Percentiles rank a stretch among this genome's conserved stretches.
Evolutionary conservation across 2,888 invertebrate species (phyloP).

Genomic region (Rosalia funebris): DNA sequence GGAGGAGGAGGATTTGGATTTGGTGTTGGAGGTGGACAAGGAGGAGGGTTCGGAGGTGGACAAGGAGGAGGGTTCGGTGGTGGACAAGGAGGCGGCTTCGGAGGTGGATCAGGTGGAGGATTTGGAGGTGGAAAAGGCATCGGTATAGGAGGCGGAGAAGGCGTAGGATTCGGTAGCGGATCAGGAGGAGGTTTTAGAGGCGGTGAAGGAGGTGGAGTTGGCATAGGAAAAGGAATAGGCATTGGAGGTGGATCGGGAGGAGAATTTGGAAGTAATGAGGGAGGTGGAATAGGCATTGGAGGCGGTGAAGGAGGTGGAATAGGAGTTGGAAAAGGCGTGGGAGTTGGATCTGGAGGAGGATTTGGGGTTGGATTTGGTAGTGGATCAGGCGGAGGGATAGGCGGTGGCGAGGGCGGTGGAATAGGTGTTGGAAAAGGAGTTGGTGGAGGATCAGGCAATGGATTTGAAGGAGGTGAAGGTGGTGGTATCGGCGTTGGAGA

Average conservation of each 20-base stretch:
- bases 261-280: neutral
- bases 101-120: constrained; percentile 1
- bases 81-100: neutral
- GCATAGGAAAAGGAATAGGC: neutral
- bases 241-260: constrained; percentile 3
- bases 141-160: constrained; percentile 5
- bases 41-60: neutral
- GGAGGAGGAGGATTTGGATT: neutral
- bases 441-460: neutral
- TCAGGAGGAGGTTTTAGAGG: constrained; percentile 2
- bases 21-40: neutral
- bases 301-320: too few species aligned
- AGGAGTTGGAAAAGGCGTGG: too few species aligned
- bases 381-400: neutral
- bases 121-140: constrained; percentile 7
- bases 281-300: neutral
- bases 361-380: neutral
- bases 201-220: neutral
- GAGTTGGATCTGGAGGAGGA: too few species aligned
- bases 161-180: neutral
- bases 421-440: neutral
- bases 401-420: neutral
- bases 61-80: too few species aligned
- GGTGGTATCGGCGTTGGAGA: neutral
- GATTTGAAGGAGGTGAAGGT: neutral